Conservation (phyloP, 2,797 vertebrate species). For the Spinus pinus region DNA sequence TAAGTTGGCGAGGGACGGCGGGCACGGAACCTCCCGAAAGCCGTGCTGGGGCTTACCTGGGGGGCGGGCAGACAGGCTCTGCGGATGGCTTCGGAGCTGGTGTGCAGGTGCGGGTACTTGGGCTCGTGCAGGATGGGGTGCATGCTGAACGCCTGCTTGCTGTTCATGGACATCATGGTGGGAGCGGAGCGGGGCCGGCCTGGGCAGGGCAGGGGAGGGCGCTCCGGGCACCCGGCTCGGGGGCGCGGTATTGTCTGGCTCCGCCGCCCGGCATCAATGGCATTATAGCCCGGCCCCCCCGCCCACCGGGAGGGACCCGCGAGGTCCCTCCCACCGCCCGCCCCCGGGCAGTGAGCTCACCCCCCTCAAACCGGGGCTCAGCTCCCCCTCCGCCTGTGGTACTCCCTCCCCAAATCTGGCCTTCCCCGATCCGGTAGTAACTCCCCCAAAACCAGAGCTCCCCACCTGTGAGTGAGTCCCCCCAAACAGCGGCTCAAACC, state of each 20-base stretch:
- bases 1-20: neutral
- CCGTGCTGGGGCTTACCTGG: constrained; percentile 76
- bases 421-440: neutral
- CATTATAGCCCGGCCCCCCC: constrained; percentile 55
- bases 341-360: neutral
- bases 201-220: neutral
- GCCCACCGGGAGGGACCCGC: constrained; percentile 20
- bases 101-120: constrained; percentile 89
- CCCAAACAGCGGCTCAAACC: neutral
- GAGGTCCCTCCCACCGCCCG: constrained; percentile 35
- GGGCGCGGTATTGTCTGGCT: constrained; percentile 72
- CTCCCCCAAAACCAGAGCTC: neutral
- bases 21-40: neutral
- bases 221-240: constrained; percentile 64
- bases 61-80: constrained; percentile 87
- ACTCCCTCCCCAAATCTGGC: too few relatives aligned
- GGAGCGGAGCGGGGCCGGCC: constrained; percentile 11
- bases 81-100: constrained; percentile 89
- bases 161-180: constrained; percentile 96
- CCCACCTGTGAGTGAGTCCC: neutral
- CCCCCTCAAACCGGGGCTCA: neutral
- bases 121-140: constrained; percentile 91
- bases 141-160: constrained; percentile 93
- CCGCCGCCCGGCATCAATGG: constrained; percentile 50
- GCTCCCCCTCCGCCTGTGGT: neutral